These are phyloP conservation scores for Acanthopagrus latus DNA, from an alignment of 2,797 vertebrate genomes.

Conservation along the genomic window DNA sequence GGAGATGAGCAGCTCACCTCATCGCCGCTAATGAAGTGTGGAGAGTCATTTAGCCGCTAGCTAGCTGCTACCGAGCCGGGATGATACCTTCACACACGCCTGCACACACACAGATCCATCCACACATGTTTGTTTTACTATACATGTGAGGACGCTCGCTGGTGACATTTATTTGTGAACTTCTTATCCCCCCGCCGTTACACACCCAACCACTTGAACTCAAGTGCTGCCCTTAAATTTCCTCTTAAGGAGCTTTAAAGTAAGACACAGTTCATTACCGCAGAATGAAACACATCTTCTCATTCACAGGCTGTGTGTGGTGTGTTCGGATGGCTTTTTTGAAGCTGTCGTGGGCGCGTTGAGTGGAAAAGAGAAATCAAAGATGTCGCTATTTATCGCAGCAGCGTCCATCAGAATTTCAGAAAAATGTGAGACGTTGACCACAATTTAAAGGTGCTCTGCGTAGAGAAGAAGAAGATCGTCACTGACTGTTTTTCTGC, in stretches of 20 bases:
- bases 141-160: constrained; percentile 25
- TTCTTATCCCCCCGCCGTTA: constrained; percentile 21
- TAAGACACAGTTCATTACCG: constrained; percentile 12
- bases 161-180: constrained; percentile 38
- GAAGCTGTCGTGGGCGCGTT: neutral
- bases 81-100: constrained; percentile 75
- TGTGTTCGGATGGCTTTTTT: neutral
- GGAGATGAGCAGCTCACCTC: constrained; percentile 97
- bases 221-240: constrained; percentile 14
- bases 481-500: too few species aligned
- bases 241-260: constrained; percentile 31
- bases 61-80: constrained; percentile 80
- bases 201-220: constrained; percentile 30
- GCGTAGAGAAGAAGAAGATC: too few species aligned
- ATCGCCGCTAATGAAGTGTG: constrained; percentile 99
- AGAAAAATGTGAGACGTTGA: neutral
- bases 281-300: neutral
- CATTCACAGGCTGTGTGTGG: neutral
- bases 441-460: neutral
- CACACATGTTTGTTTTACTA: constrained; percentile 28
- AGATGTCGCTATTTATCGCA: neutral
- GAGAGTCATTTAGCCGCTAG: constrained; percentile 95
- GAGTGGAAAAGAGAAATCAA: neutral
- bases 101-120: constrained; percentile 48
- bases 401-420: neutral